These are phyloP conservation scores for Macrobrachium nipponense DNA, from an alignment of 1,140 invertebrate species.

Conservation along the genomic window DNA sequence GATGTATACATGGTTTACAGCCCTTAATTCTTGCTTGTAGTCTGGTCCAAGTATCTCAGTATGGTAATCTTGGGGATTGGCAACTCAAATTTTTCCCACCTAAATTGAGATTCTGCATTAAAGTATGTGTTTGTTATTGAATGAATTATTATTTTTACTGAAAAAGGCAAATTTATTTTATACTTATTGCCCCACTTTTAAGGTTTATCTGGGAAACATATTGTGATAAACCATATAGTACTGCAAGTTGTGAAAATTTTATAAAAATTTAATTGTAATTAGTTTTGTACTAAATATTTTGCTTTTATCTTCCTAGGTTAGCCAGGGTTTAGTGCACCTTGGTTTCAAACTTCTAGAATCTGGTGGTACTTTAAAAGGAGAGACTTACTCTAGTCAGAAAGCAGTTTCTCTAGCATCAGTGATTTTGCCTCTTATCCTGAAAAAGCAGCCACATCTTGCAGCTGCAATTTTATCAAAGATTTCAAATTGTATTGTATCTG, in stretches of 20 bases:
- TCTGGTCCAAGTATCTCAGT: too few relatives aligned
- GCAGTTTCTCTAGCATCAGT: constrained; percentile 17
- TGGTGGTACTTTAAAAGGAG: constrained; percentile 19
- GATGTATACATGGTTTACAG: too few relatives aligned
- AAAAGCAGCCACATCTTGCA: constrained; percentile 47
- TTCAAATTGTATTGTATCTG: constrained; percentile 22
- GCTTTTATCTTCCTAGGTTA: constrained; percentile 26
- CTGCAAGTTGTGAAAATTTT: not conserved
- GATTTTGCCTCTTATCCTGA: constrained; percentile 43
- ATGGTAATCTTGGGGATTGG: too few relatives aligned
- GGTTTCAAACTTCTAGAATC: constrained; percentile 45
- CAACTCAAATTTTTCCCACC: too few relatives aligned
- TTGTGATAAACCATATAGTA: too few relatives aligned
- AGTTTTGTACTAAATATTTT: not conserved
- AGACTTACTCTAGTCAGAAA: constrained; percentile 30
- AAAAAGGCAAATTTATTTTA: too few relatives aligned
- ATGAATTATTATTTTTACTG: too few relatives aligned
- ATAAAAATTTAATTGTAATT: not conserved
- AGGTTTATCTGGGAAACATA: too few relatives aligned
- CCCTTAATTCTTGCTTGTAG: too few relatives aligned
- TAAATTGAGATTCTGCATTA: too few relatives aligned
- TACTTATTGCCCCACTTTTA: too few relatives aligned
- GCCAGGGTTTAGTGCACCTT: constrained; percentile 46
- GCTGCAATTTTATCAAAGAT: constrained; percentile 25
- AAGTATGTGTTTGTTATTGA: too few relatives aligned